Evolutionary conservation across 92 coral and sea anemone species (phyloP).

Genomic region (Plumapathes pennacea): DNA sequence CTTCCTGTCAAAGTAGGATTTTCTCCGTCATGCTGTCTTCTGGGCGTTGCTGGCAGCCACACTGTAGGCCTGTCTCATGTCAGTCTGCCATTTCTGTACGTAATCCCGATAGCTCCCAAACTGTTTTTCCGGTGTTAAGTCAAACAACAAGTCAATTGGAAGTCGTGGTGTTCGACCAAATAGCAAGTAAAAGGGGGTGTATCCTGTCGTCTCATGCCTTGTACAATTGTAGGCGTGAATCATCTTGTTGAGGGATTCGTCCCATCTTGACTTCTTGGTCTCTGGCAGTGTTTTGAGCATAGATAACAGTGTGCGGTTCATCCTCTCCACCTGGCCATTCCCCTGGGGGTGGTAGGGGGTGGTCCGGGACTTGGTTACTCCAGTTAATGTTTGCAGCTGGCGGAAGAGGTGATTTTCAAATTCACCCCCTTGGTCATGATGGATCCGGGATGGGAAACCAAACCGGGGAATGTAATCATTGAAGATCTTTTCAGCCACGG

Average conservation of each 20-base stretch:
- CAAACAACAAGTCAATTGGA: constrained; percentile 4
- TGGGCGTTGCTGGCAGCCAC: background rate
- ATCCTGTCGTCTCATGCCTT: constrained; percentile 3
- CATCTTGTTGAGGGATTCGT: constrained; percentile 7
- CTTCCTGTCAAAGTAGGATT: constrained; percentile 2
- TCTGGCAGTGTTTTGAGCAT: constrained; percentile 18
- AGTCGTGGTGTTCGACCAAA: constrained; percentile 7
- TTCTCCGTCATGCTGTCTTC: background rate
- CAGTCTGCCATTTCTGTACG: constrained; percentile 1
- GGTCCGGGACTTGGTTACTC: constrained; percentile 20
- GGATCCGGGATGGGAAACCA: constrained; percentile 10
- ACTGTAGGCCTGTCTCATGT: background rate
- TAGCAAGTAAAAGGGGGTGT: background rate
- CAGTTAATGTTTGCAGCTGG: constrained; percentile 12
- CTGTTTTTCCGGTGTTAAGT: background rate
- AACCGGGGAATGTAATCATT: constrained; percentile 16
- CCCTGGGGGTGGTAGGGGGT: constrained; percentile 31
- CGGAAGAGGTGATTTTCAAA: constrained; percentile 15
- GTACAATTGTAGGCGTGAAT: constrained; percentile 12
- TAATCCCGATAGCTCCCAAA: constrained; percentile 1
- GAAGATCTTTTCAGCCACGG: constrained; percentile 11
- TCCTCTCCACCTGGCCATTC: constrained; percentile 8
- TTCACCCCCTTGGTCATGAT: constrained; percentile 23
- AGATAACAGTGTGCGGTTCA: constrained; percentile 11
- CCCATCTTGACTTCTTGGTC: constrained; percentile 4